Conservation (phyloP, 2,888 invertebrate genomes). For the Cremastinae sp. region DNA sequence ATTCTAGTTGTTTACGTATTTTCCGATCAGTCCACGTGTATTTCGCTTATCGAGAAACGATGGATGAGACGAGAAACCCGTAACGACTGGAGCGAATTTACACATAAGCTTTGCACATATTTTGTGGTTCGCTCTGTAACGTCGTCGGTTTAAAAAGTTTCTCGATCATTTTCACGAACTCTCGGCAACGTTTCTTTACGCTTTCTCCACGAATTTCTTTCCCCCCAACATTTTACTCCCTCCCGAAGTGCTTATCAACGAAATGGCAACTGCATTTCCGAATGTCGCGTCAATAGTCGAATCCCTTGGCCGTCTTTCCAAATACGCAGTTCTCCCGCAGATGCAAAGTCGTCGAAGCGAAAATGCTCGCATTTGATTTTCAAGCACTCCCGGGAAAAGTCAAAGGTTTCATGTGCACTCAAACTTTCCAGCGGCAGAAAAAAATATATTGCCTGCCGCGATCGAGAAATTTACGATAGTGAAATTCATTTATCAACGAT, state of each 20-base stretch:
- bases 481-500: too few relatives aligned
- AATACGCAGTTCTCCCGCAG: too few relatives aligned
- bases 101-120: conserved; percentile 7
- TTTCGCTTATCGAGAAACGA: conserved; percentile 10
- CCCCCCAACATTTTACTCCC: conserved; percentile 7
- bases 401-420: too few relatives aligned
- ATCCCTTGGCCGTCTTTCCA: conserved; percentile 4
- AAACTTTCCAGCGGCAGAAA: too few relatives aligned
- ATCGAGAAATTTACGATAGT: too few relatives aligned
- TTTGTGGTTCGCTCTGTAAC: conserved; percentile 39
- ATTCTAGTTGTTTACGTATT: not conserved
- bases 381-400: too few relatives aligned
- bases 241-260: conserved; percentile 55
- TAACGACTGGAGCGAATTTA: conserved; percentile 24
- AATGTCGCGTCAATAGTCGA: conserved; percentile 40
- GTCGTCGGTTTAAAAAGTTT: conserved; percentile 46
- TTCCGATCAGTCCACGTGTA: not conserved
- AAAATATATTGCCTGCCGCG: too few relatives aligned
- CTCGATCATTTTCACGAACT: conserved; percentile 31
- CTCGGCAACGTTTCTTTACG: conserved; percentile 1
- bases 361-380: not conserved
- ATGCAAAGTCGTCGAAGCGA: not conserved
- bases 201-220: not conserved
- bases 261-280: conserved; percentile 58
- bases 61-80: conserved; percentile 23